Base-by-base conservation (phyloP, 2,113 vertebrate species). In the Rhipidura dahli region DNA sequence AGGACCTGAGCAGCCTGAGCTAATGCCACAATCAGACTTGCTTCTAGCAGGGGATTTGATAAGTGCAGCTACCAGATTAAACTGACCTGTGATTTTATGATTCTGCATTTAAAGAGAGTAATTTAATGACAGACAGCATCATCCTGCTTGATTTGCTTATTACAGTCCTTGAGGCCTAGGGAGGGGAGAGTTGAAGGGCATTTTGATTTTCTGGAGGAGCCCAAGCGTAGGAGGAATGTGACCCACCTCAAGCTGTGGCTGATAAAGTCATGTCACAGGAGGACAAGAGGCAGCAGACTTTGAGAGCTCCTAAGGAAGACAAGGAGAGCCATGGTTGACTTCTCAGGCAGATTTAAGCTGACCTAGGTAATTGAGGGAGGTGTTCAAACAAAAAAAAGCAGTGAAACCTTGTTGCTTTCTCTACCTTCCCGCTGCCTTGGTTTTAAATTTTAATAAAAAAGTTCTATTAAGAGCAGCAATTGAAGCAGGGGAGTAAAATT, bases 151-250 rank as follows among this genome's bases (percentile, higher is more conserved):
- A 28, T 51, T 60, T 56, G 35, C 3, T n/a, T 40, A 2, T 45
- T 54, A 4, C 1, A 42, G 42, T 22, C 27, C 40, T 49, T 39
- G 13, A 65, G 16, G 30, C 26, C 27, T 3, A 40, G 22, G 17
- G 39, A 24, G 44, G 22, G 17, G 39, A 24, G 44, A 53, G 12
- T 45, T 84, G 39, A 53, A 47, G n/a, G 56, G 15, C 10, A 57
- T 39, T 45, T 72, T 59, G 15, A 8, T 78, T 64, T 77, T 35
- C 37, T 64, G 40, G 35, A 45, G 33, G 18, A n/a, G 31, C 2
- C 26, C 3, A 0, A 4, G 3, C 13, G 7, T 7, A 40, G 49
- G 42, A 61, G 42, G 22, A 44, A 24, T 0, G 8, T 28, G 42
- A 53, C 20, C 23, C 39, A 53, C 13, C 27, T 68, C 17, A 16